Conservation (phyloP, 2,797 vertebrate species). For the Pangasius macronema region DNA sequence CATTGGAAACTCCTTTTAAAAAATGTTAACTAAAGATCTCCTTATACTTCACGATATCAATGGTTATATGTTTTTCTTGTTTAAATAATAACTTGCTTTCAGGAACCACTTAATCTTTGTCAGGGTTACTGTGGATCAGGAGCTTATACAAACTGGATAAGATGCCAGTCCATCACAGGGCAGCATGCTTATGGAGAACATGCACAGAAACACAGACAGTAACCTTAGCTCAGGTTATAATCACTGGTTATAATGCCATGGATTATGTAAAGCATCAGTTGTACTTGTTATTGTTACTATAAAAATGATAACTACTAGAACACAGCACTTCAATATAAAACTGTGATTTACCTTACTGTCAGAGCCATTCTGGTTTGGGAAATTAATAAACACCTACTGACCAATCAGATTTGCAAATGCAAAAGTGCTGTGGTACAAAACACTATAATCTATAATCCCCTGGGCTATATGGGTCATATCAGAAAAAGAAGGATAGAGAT, state of each 20-base stretch:
- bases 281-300: neutral
- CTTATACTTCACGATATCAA: neutral
- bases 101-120: neutral
- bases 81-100: neutral
- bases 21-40: neutral
- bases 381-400: neutral
- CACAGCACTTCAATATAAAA: neutral
- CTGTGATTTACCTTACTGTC: neutral
- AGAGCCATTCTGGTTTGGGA: neutral
- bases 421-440: neutral
- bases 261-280: neutral
- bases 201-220: neutral
- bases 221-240: neutral
- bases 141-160: neutral
- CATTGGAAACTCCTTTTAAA: neutral
- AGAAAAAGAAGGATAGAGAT: conserved; percentile 39
- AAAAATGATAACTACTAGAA: neutral
- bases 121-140: neutral
- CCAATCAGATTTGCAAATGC: neutral
- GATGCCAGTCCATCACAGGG: neutral
- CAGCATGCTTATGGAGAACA: neutral
- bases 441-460: conserved; percentile 27
- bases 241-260: conserved; percentile 38
- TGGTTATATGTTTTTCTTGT: neutral
- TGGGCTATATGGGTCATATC: conserved; percentile 41